Base-by-base conservation (phyloP, 2,888 invertebrate species). In the Cotesia congregata region DNA sequence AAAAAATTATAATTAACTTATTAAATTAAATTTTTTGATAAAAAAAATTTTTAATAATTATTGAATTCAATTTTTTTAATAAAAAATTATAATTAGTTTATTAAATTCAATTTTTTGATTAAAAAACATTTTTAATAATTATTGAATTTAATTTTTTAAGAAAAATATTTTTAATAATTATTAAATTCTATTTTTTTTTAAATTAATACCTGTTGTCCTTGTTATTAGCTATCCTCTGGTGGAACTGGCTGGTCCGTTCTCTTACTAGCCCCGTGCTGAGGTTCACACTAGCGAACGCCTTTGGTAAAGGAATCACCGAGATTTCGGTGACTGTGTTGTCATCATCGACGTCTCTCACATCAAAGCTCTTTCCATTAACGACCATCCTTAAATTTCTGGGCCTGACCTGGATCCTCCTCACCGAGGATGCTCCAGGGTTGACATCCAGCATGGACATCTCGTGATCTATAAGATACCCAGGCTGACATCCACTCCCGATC, bases 311-410 rank as follows among this genome's bases (percentile, higher is more conserved):
- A 76, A 93, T 93, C 4, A 93, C 92, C 1, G 93, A 90, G 81
- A 93, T 92, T 40, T 93, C 93, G 0, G 93, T 93, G 1, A 93
- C 91, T 6, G 93, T 92, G 68, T 92, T 92, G 71, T 93, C 93
- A 81, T 93, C 93, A 64, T 92, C 92, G 70, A 94, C 90, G 84
- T 95, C 95, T 40, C 93, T 90, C 1, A 95, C 93, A 82, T 95
- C 95, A 89, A 95, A 96, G 81, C 92, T 94, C 84, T 95, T 94
- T 0, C 94, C 91, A 67, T 92, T 92, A 90, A 95, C 93, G 59
- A 94, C 92, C 92, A 95, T 93, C 88, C 94, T 93, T 64, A 95
- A 89, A 86, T 94, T 94, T 71, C 95, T 91, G 0, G 94, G 93
- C 78, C 94, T 92, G 6, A 91, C 89, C 67, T 85, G 83, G 4